Evolutionary conservation across 1,140 invertebrate species (phyloP).

Genomic region (Euborellia annulipes): DNA sequence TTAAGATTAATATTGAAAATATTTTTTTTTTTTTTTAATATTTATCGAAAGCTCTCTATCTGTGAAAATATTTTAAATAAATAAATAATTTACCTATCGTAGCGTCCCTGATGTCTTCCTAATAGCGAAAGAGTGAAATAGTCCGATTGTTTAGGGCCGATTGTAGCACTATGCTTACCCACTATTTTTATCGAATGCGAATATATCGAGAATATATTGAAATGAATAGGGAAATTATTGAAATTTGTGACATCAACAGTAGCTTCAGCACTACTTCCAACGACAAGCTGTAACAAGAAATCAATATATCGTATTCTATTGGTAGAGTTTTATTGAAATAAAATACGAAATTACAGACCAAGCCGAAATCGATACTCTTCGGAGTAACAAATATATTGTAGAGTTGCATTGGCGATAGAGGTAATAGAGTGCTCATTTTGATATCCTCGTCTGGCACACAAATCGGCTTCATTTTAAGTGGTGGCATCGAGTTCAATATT

Average conservation of each 20-base stretch:
- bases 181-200: too few relatives aligned
- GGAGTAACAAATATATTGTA: conserved; percentile 22
- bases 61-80: too few relatives aligned
- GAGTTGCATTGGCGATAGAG: conserved; percentile 22
- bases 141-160: too few relatives aligned
- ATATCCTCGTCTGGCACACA: not conserved
- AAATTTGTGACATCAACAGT: conserved; percentile 15
- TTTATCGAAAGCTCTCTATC: too few relatives aligned
- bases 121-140: too few relatives aligned
- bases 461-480: not conserved
- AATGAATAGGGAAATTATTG: conserved; percentile 18
- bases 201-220: conserved; percentile 10
- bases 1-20: too few relatives aligned
- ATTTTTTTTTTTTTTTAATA: too few relatives aligned
- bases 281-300: conserved; percentile 9
- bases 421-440: conserved; percentile 13
- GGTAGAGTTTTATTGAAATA: not conserved
- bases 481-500: not conserved
- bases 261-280: conserved; percentile 4
- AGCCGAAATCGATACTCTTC: conserved; percentile 17
- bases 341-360: conserved; percentile 13
- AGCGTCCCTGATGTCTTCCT: too few relatives aligned
- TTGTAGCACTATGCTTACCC: too few relatives aligned
- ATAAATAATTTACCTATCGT: too few relatives aligned
- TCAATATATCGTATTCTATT: not conserved